These are phyloP conservation scores for Drosophila novamexicana DNA, from an alignment of 1,140 invertebrate genomes.

Conservation along the genomic window DNA sequence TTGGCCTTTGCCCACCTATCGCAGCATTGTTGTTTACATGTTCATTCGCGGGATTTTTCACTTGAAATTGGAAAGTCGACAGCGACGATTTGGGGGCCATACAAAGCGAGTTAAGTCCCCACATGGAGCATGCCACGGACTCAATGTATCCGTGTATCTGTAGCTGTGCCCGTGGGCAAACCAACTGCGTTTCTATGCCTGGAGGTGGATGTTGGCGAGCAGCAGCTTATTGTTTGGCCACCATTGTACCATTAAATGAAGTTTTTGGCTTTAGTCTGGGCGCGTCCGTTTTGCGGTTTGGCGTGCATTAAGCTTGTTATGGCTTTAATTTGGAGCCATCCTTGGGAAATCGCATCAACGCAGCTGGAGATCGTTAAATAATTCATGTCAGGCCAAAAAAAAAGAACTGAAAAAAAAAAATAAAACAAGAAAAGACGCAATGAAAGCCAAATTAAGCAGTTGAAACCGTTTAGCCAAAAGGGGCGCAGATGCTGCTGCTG, in stretches of 20 bases:
- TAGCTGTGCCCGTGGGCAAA: background rate
- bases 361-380: constrained; percentile 81
- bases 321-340: constrained; percentile 74
- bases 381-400: constrained; percentile 70
- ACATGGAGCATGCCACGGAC: constrained; percentile 26
- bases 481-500: background rate
- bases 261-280: constrained; percentile 38
- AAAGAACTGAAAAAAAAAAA: constrained; percentile 1
- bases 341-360: constrained; percentile 75
- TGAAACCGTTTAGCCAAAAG: constrained; percentile 68
- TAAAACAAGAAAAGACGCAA: constrained; percentile 62
- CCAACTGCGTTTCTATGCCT: background rate
- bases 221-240: constrained; percentile 62
- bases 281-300: constrained; percentile 48
- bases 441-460: constrained; percentile 83
- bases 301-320: constrained; percentile 75
- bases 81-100: constrained; percentile 36
- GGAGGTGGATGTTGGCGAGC: background rate
- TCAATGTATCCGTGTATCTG: constrained; percentile 10
- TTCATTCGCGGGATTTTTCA: constrained; percentile 81
- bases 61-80: constrained; percentile 80
- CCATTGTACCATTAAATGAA: constrained; percentile 74
- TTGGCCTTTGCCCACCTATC: constrained; percentile 61
- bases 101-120: constrained; percentile 71
- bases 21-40: constrained; percentile 73